A percentile compares a stretch with the other conserved stretches of the same genome.
These are phyloP conservation scores for Alethe castanea DNA, from an alignment of 2,113 vertebrate species.

Conservation along the genomic window DNA sequence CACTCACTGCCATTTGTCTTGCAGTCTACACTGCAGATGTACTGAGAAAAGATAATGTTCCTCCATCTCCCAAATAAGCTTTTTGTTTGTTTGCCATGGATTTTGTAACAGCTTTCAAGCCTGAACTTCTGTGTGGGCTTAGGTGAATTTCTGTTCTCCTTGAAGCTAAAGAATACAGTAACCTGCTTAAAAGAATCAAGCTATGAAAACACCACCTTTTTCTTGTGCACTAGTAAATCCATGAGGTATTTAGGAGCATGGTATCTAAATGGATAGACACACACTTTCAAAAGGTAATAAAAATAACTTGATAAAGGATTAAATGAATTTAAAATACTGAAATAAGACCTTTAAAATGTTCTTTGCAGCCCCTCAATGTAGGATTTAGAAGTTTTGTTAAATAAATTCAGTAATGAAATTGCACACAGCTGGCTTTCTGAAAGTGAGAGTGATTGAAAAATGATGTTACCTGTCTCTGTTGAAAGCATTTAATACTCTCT, in stretches of 20 bases:
- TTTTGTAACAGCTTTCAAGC: constrained; percentile 19
- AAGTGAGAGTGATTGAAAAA: background rate
- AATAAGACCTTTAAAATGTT: background rate
- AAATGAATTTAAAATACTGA: background rate
- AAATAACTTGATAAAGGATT: background rate
- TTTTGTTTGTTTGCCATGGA: constrained; percentile 40
- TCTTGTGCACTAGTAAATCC: background rate
- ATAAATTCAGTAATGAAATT: background rate
- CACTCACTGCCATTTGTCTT: background rate
- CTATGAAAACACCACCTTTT: background rate
- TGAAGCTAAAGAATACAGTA: constrained; percentile 10
- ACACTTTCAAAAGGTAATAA: background rate
- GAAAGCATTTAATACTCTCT: background rate
- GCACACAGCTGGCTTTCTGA: background rate
- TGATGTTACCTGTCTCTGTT: background rate
- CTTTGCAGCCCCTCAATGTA: background rate
- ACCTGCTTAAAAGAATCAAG: constrained; percentile 21
- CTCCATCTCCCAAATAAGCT: background rate
- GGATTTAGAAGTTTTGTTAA: background rate
- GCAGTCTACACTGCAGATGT: background rate
- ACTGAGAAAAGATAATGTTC: background rate
- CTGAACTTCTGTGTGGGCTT: background rate
- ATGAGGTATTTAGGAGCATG: background rate
- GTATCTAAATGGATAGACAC: background rate
- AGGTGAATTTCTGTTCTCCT: constrained; percentile 8